Evolutionary conservation across 2,113 vertebrate species (phyloP).

Genomic region (Dicerorhinus sumatrensis): DNA sequence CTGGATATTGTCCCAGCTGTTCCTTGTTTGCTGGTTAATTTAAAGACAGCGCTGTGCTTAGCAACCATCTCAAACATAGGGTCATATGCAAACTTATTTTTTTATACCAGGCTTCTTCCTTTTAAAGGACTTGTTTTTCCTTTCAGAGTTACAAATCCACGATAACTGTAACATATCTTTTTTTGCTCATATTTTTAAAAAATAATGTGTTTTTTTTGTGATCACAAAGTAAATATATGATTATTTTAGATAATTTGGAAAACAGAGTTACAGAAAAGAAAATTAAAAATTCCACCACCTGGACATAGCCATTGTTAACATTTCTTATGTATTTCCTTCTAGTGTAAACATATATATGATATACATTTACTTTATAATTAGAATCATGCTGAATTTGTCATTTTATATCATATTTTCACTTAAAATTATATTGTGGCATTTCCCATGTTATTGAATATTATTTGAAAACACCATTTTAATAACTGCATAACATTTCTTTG

Average conservation of each 20-base stretch:
- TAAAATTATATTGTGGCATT: constrained; percentile 47
- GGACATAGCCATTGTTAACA: not conserved
- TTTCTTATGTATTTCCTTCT: constrained; percentile 32
- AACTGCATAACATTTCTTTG: not conserved
- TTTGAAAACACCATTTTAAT: constrained; percentile 39
- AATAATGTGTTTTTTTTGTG: not conserved
- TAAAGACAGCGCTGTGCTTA: constrained; percentile 61
- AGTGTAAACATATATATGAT: not conserved
- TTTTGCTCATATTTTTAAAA: not conserved
- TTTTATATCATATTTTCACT: constrained; percentile 37
- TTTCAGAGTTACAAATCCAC: constrained; percentile 46
- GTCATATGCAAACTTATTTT: not conserved
- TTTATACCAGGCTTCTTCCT: constrained; percentile 17
- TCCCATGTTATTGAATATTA: not conserved
- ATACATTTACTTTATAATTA: constrained; percentile 20
- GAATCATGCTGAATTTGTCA: constrained; percentile 37
- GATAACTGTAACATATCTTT: not conserved
- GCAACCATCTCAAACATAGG: constrained; percentile 58
- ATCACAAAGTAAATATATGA: not conserved
- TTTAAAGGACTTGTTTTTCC: constrained; percentile 53
- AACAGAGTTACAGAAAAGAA: constrained; percentile 28
- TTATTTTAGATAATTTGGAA: constrained; percentile 53
- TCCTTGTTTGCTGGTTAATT: constrained; percentile 66
- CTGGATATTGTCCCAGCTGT: constrained; percentile 68
- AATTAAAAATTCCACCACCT: not conserved